Conservation (phyloP, 2,797 vertebrate species). For the Pristis pectinata region DNA sequence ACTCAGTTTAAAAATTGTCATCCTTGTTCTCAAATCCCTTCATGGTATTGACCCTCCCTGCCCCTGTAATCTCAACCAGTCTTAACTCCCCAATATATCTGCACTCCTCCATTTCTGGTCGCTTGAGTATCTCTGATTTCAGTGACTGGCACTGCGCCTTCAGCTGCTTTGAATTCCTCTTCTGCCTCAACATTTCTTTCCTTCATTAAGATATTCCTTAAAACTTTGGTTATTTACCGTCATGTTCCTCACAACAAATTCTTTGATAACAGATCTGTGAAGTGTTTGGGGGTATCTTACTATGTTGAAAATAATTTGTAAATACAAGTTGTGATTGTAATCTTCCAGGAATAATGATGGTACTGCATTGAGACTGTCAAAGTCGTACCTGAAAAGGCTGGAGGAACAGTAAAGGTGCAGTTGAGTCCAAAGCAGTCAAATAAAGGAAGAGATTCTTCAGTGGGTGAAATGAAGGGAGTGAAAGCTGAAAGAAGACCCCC, state of each 20-base stretch:
- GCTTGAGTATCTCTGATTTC: not conserved
- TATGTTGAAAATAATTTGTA: not conserved
- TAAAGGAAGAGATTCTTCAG: not conserved
- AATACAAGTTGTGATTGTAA: not conserved
- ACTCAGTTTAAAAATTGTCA: not conserved
- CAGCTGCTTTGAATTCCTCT: not conserved
- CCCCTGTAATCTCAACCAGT: not conserved
- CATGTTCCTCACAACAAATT: not conserved
- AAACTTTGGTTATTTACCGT: not conserved
- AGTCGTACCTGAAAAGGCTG: not conserved
- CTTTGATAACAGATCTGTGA: not conserved
- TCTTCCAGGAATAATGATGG: not conserved
- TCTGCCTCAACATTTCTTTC: not conserved
- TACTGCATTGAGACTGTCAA: not conserved
- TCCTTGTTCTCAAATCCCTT: not conserved
- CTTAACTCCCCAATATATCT: not conserved
- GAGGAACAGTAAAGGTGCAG: not conserved
- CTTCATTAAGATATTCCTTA: not conserved
- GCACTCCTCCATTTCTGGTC: not conserved
- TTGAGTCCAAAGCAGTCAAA: not conserved
- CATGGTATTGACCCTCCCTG: not conserved
- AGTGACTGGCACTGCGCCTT: not conserved
- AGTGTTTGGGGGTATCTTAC: too few relatives aligned
- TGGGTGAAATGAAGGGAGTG: not conserved
- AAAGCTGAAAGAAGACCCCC: not conserved